Conservation (phyloP, 2,797 vertebrate genomes). For the Acanthurus lineatus region DNA sequence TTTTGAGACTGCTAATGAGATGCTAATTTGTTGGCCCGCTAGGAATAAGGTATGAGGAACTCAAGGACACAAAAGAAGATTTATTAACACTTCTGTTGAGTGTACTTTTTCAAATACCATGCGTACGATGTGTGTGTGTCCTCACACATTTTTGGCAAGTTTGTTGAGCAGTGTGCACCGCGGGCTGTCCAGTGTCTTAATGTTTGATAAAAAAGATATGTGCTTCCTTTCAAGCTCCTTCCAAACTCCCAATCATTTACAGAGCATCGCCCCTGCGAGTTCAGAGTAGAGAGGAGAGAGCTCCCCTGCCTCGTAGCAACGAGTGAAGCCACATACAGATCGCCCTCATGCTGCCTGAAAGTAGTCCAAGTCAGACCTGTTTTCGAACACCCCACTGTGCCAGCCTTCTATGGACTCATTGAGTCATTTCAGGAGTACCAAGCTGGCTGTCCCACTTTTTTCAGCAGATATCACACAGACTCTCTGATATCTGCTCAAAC, state of each 20-base stretch:
- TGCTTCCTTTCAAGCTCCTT: constrained; percentile 59
- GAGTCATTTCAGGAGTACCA: constrained; percentile 73
- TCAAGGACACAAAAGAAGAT: constrained; percentile 77
- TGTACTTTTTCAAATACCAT: constrained; percentile 50
- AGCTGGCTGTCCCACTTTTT: constrained; percentile 77
- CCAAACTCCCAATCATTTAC: constrained; percentile 58
- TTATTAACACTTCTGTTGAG: constrained; percentile 48
- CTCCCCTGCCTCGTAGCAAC: constrained; percentile 53
- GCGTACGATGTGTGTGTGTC: neutral
- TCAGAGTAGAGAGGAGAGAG: constrained; percentile 58
- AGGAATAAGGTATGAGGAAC: constrained; percentile 71
- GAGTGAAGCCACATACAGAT: constrained; percentile 59
- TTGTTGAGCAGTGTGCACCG: constrained; percentile 13
- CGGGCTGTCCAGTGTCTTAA: constrained; percentile 43
- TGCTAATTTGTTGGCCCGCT: constrained; percentile 77
- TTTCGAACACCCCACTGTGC: constrained; percentile 75
- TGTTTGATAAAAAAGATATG: constrained; percentile 55
- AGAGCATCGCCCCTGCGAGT: constrained; percentile 48
- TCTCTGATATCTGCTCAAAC: constrained; percentile 66
- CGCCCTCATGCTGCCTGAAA: constrained; percentile 67
- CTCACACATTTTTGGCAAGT: constrained; percentile 2
- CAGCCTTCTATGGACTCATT: constrained; percentile 65
- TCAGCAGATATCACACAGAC: constrained; percentile 73
- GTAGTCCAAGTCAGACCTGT: constrained; percentile 75
- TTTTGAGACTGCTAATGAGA: constrained; percentile 78